A percentile compares a stretch with the other conserved stretches of the same genome.
Evolutionary conservation across 2,113 vertebrate genomes (phyloP).

Genomic region (Paradoxurus hermaphroditus): DNA sequence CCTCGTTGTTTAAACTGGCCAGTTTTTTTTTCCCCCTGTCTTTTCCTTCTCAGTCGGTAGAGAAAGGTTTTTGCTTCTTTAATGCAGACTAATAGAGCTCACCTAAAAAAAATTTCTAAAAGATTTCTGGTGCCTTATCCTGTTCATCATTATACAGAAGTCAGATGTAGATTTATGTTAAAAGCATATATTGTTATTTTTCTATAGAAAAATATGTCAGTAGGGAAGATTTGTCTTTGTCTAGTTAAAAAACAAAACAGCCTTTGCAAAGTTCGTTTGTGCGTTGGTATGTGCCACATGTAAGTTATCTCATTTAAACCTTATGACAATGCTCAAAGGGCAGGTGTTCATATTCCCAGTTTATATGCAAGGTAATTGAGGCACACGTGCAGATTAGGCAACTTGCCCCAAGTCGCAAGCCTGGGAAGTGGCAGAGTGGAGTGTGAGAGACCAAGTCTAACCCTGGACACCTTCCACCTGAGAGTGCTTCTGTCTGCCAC

Average conservation of each 20-base stretch:
- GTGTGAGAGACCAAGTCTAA: background rate
- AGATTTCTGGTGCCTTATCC: constrained; percentile 37
- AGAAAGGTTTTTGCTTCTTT: constrained; percentile 64
- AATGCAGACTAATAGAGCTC: constrained; percentile 27
- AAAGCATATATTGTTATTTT: constrained; percentile 35
- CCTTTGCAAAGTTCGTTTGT: background rate
- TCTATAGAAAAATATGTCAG: constrained; percentile 35
- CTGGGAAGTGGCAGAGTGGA: background rate
- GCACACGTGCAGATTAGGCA: background rate
- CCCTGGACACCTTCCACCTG: background rate
- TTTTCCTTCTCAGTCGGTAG: background rate
- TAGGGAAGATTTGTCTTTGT: background rate
- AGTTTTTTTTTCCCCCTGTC: constrained; percentile 25
- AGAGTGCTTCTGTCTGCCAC: background rate
- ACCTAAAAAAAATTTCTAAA: constrained; percentile 48
- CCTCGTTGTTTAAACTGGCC: constrained; percentile 71
- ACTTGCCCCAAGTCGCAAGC: background rate
- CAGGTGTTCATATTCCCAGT: background rate
- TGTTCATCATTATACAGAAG: constrained; percentile 3
- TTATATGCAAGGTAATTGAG: background rate
- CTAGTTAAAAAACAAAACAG: background rate
- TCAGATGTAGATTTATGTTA: constrained; percentile 48
- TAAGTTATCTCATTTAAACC: constrained; percentile 15
- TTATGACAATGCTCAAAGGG: background rate
- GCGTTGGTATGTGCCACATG: background rate